Conservation (phyloP, 2,797 vertebrate species). For the Channa striata region DNA sequence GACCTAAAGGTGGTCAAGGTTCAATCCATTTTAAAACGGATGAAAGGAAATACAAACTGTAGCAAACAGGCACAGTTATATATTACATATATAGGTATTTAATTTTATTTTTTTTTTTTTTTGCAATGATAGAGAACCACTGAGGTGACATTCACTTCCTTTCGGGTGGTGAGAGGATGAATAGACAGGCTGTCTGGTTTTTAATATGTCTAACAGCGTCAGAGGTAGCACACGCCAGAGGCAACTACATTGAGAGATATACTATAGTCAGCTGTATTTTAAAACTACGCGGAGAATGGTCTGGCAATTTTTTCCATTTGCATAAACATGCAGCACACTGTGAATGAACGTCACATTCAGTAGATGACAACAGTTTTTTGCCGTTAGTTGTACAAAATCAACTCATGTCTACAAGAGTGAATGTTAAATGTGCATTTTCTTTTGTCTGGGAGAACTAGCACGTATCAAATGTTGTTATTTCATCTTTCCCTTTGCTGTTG, state of each 20-base stretch:
- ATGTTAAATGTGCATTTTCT: conserved; percentile 38
- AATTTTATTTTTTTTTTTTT: no score
- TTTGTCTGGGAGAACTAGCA: conserved; percentile 9
- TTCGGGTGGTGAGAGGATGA: conserved; percentile 59
- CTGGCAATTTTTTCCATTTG: conserved; percentile 29
- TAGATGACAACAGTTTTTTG: no score
- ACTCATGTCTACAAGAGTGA: conserved; percentile 14
- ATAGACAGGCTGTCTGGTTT: conserved; percentile 61
- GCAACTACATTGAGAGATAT: conserved; percentile 18
- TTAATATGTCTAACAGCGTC: conserved; percentile 69
- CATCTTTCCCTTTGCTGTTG: no score
- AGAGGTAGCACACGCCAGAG: conserved; percentile 39
- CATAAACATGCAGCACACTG: conserved; percentile 35
- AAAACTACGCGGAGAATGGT: conserved; percentile 17
- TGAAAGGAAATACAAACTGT: conserved; percentile 2
- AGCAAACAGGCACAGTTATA: conserved; percentile 34
- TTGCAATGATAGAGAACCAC: conserved; percentile 51
- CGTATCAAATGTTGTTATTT: conserved; percentile 14
- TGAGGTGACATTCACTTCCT: conserved; percentile 75
- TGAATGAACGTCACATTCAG: conserved; percentile 28
- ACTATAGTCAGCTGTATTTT: conserved; percentile 20
- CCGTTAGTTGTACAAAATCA: conserved; percentile 2
- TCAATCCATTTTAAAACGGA: conserved; percentile 18
- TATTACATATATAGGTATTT: no score
- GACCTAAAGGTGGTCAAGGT: conserved; percentile 10